Conservation (phyloP, 2,113 vertebrate genomes). For the Scomber scombrus region DNA sequence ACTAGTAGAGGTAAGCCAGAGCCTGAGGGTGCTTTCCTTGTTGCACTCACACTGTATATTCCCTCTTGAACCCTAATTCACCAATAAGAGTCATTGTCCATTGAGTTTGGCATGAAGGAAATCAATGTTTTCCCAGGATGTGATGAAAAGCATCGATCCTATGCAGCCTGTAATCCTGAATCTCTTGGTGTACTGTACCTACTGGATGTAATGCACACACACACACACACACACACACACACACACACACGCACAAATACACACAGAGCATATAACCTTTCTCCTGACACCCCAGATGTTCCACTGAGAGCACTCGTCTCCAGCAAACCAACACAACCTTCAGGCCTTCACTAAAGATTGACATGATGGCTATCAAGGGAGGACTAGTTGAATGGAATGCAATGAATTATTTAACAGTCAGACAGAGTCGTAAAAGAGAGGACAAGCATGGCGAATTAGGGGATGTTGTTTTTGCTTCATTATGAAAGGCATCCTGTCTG, state of each 20-base stretch:
- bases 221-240: constrained; percentile 3
- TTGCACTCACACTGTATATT: constrained; percentile 14
- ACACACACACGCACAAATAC: not conserved
- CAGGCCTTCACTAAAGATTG: constrained; percentile 55
- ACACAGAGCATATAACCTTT: constrained; percentile 7
- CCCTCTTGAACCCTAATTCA: constrained; percentile 42
- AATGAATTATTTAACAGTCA: constrained; percentile 71
- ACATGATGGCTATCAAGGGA: constrained; percentile 66
- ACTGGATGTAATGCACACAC: not conserved
- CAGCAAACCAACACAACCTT: constrained; percentile 35
- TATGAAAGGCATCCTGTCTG: constrained; percentile 43
- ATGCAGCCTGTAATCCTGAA: constrained; percentile 21
- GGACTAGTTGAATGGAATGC: constrained; percentile 39
- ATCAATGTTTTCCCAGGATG: constrained; percentile 67
- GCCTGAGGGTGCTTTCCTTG: not conserved
- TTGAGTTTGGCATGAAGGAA: constrained; percentile 42
- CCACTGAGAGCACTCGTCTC: constrained; percentile 11
- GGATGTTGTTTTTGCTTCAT: constrained; percentile 39
- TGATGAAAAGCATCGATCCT: constrained; percentile 63
- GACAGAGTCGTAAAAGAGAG: constrained; percentile 19
- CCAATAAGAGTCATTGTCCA: constrained; percentile 44
- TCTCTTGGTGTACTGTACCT: constrained; percentile 30
- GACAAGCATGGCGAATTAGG: constrained; percentile 22
- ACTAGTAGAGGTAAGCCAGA: not conserved
- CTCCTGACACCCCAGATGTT: constrained; percentile 20